Evolutionary conservation across 1,140 invertebrate genomes (phyloP).

Genomic region (Solenopsis invicta): DNA sequence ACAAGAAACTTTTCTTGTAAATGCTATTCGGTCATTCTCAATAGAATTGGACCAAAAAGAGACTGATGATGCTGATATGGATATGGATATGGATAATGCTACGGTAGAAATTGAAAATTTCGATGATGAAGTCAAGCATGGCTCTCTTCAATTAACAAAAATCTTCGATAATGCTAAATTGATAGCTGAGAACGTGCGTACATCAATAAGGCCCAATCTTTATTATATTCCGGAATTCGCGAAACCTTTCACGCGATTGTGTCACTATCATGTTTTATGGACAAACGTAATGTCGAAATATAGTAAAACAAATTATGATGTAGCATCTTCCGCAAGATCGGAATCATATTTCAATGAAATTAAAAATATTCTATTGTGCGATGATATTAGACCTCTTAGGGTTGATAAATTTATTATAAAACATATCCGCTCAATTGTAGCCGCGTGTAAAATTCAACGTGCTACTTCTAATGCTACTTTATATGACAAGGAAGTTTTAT

Average conservation of each 20-base stretch:
- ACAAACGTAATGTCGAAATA: neutral
- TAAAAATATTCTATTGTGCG: slow-evolving; percentile 5
- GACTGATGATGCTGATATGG: too few species aligned
- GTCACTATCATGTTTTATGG: slow-evolving; percentile 15
- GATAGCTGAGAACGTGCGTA: neutral
- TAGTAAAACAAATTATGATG: neutral
- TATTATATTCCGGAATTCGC: slow-evolving; percentile 21
- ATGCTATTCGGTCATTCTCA: too few species aligned
- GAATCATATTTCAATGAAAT: slow-evolving; percentile 33
- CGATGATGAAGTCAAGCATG: neutral
- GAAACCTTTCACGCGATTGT: slow-evolving; percentile 15
- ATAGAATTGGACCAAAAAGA: neutral
- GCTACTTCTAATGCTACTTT: slow-evolving; percentile 18
- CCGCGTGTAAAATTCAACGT: slow-evolving; percentile 26
- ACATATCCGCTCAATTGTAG: slow-evolving; percentile 9
- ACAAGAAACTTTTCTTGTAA: too few species aligned
- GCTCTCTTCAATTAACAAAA: neutral
- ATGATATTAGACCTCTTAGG: slow-evolving; percentile 1
- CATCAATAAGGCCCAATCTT: neutral
- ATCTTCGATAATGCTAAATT: neutral
- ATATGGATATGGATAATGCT: too few species aligned
- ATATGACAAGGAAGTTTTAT: neutral
- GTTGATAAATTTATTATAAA: slow-evolving; percentile 28
- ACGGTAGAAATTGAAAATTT: neutral
- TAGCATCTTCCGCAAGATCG: slow-evolving; percentile 5